These are phyloP conservation scores for Daphoenositta chrysoptera DNA, from an alignment of 2,113 vertebrate species.

Conservation along the genomic window DNA sequence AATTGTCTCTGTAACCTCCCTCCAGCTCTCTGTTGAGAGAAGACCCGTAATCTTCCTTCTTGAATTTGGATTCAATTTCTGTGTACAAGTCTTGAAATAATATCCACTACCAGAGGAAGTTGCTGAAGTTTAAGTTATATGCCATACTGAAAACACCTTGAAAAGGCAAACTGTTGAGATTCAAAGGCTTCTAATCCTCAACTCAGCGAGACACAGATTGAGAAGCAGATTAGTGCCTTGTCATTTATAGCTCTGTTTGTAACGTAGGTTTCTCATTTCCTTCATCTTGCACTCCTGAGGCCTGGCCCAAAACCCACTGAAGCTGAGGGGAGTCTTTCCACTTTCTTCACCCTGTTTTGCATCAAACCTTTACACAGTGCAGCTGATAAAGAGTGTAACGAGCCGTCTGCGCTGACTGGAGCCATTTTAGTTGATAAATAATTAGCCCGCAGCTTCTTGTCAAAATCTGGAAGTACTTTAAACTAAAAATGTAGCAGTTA, in stretches of 20 bases:
- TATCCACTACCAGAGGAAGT: neutral
- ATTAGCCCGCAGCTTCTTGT: neutral
- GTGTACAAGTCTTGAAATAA: neutral
- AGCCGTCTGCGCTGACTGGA: neutral
- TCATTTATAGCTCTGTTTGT: neutral
- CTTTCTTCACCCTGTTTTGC: conserved; percentile 13
- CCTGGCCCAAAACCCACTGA: neutral
- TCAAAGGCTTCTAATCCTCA: neutral
- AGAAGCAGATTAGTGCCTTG: conserved; percentile 25
- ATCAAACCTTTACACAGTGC: neutral
- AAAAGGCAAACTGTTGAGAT: neutral
- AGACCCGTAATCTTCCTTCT: neutral
- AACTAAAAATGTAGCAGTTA: neutral
- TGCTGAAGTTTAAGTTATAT: neutral
- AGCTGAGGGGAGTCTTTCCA: neutral
- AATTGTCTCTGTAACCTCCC: neutral
- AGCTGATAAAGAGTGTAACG: neutral
- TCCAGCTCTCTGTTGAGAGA: neutral
- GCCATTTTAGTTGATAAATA: neutral
- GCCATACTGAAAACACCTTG: neutral
- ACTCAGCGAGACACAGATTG: neutral
- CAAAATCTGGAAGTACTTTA: conserved; percentile 45
- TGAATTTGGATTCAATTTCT: neutral
- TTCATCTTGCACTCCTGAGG: neutral
- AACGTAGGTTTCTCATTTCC: conserved; percentile 17